These are phyloP conservation scores for Anser cygnoides DNA, from an alignment of 2,113 vertebrate genomes.

Conservation along the genomic window DNA sequence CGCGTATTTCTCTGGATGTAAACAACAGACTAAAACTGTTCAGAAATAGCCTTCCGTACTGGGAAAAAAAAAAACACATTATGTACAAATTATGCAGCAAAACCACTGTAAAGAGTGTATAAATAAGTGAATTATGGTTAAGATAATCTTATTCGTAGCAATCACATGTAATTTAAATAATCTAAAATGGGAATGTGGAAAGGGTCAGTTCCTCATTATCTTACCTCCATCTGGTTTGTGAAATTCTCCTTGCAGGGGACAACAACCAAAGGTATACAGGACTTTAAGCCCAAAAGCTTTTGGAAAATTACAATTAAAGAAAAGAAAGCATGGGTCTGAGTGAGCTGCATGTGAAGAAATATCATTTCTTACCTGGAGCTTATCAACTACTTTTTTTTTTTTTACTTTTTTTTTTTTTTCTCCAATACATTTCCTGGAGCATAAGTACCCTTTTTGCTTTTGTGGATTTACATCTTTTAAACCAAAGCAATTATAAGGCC, in stretches of 20 bases:
- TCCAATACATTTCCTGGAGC: background rate
- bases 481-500: slow-evolving; percentile 4
- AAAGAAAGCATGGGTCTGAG: background rate
- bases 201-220: background rate
- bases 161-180: background rate
- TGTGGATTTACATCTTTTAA: slow-evolving; percentile 25
- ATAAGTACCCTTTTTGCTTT: background rate
- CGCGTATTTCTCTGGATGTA: background rate
- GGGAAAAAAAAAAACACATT: background rate
- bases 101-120: background rate
- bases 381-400: background rate
- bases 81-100: background rate
- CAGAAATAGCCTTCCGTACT: background rate
- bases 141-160: background rate
- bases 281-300: background rate
- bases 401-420: background rate
- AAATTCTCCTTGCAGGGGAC: background rate
- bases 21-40: background rate
- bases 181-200: background rate
- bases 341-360: background rate
- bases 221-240: background rate
- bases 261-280: accelerated
- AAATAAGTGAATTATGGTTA: background rate
- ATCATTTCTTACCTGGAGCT: background rate
- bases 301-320: background rate